Percentiles rank a stretch among this genome's conserved stretches.
Conservation (phyloP, 2,113 vertebrate genomes). For the Elachura formosa region DNA sequence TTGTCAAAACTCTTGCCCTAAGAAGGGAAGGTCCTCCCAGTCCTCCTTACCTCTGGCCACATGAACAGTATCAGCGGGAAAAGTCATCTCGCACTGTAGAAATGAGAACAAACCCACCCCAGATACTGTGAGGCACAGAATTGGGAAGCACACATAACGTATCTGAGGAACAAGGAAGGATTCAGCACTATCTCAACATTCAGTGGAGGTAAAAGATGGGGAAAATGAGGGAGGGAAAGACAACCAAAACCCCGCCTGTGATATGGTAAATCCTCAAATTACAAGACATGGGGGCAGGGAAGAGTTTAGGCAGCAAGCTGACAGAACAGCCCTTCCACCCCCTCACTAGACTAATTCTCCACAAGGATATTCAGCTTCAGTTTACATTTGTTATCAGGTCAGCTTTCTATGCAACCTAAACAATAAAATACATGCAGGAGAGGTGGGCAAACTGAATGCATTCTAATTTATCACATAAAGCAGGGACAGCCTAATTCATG, state of each 20-base stretch:
- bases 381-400: conserved; percentile 17
- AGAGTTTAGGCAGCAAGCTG: background rate
- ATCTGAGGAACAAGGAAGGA: background rate
- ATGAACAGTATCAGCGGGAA: background rate
- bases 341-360: background rate
- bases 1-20: background rate
- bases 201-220: background rate
- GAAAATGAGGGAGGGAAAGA: background rate
- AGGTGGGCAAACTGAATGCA: background rate
- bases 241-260: background rate
- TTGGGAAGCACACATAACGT: background rate
- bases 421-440: conserved; percentile 1
- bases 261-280: background rate
- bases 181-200: background rate
- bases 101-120: background rate
- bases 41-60: background rate
- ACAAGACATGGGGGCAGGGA: background rate
- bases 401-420: background rate
- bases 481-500: background rate
- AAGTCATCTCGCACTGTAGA: background rate
- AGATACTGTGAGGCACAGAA: background rate
- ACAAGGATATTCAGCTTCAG: background rate
- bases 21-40: background rate
- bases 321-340: background rate
- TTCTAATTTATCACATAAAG: conserved; percentile 8